Conservation (phyloP, 2,113 vertebrate species). For the Cyprinodon variegatus region DNA sequence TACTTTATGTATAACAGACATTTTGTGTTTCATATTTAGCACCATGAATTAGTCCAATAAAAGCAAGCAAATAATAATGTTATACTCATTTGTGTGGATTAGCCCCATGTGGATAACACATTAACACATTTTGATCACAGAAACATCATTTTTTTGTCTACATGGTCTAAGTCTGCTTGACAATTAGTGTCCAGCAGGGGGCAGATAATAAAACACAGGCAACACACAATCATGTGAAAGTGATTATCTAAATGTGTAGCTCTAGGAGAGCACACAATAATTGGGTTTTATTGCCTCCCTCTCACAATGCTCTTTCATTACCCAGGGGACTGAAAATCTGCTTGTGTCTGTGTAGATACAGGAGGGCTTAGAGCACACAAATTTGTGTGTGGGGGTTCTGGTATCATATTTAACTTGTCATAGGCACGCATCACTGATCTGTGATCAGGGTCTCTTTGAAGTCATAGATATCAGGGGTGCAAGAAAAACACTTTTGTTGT, state of each 20-base stretch:
- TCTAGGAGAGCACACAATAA: constrained; percentile 67
- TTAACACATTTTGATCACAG: constrained; percentile 27
- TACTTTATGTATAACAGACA: neutral
- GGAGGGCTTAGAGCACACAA: constrained; percentile 23
- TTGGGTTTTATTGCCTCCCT: constrained; percentile 77
- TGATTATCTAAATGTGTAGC: constrained; percentile 58
- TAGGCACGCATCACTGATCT: constrained; percentile 32
- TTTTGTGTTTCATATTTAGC: constrained; percentile 19
- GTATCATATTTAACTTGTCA: constrained; percentile 40
- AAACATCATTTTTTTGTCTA: constrained; percentile 23
- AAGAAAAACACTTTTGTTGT: constrained; percentile 49
- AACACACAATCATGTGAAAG: constrained; percentile 31
- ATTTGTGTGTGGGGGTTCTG: constrained; percentile 20
- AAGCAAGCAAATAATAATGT: constrained; percentile 17
- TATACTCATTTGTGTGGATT: constrained; percentile 31
- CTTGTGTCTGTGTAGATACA: constrained; percentile 55
- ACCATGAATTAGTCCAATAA: constrained; percentile 5
- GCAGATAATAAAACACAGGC: constrained; percentile 37
- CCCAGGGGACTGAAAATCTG: constrained; percentile 71
- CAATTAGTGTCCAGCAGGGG: constrained; percentile 66
- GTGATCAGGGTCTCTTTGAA: constrained; percentile 29
- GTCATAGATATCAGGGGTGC: constrained; percentile 38
- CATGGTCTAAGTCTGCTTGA: constrained; percentile 4
- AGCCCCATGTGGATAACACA: constrained; percentile 35
- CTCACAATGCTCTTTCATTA: constrained; percentile 73